A percentile compares a stretch with the other conserved stretches of the same genome.
phyloP scores from a whole-genome alignment of 2,797 vertebrate genomes.

The Argya squamiceps region DNA sequence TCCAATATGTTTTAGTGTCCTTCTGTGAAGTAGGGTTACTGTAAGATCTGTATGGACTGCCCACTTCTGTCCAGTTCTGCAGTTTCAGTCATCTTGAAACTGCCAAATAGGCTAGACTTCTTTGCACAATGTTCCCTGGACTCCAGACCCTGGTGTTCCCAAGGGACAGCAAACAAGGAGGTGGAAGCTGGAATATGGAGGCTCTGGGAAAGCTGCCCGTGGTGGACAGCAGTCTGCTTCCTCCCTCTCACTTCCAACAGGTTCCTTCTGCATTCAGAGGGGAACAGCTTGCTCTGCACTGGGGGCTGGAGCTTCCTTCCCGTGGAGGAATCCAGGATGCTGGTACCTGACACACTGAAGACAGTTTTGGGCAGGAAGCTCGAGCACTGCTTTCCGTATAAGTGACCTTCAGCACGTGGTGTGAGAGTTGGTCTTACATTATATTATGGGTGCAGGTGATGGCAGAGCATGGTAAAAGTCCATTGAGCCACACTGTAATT shows the following conservation, averaged over 20 bases:
- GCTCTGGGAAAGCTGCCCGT: rapidly evolving
- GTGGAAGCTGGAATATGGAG: not conserved
- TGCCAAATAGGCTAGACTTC: not conserved
- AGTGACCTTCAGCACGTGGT: not conserved
- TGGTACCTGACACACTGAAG: not conserved
- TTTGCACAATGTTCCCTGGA: not conserved
- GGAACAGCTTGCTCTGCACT: not conserved
- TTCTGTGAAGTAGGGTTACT: rapidly evolving
- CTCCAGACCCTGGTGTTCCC: not conserved
- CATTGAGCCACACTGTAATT: not conserved
- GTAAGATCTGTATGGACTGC: not conserved
- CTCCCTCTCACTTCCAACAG: not conserved
- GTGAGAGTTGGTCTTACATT: rapidly evolving
- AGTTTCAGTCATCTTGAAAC: not conserved
- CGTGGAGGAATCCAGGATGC: rapidly evolving
- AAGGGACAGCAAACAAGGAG: not conserved
- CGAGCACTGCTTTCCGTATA: rapidly evolving
- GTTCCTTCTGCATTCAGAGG: not conserved
- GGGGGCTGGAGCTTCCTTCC: not conserved
- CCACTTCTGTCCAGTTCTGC: not conserved
- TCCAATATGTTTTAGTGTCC: not conserved
- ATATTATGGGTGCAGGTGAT: rapidly evolving
- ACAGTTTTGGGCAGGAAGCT: not conserved
- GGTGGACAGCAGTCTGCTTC: not conserved
- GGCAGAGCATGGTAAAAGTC: not conserved